phyloP scores from a whole-genome alignment of 2,888 invertebrate genomes.

The Agrilus biguttatus region DNA sequence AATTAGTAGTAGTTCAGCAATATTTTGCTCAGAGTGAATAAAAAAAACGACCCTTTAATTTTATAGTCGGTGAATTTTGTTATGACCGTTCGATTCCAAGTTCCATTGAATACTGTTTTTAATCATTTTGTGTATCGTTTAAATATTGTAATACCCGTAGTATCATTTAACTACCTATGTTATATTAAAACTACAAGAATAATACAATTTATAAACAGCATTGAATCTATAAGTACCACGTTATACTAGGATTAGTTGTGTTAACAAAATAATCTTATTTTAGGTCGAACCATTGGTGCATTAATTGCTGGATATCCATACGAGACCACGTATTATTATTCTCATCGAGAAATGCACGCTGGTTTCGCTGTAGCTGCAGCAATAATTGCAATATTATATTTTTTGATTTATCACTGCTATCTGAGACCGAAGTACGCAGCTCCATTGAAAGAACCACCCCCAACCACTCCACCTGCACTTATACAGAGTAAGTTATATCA shows the following conservation, averaged over 20 bases:
- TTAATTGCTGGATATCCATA: constrained; percentile 41
- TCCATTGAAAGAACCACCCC: constrained; percentile 38
- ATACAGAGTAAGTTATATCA: constrained; percentile 41
- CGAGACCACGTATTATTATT: constrained; percentile 18
- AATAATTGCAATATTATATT: constrained; percentile 50
- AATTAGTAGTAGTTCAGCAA: too few relatives aligned
- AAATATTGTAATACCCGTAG: too few relatives aligned
- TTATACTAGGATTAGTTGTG: not conserved
- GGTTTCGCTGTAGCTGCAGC: constrained; percentile 53
- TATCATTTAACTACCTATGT: too few relatives aligned
- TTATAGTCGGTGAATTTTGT: too few relatives aligned
- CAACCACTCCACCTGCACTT: constrained; percentile 47
- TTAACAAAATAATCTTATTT: constrained; percentile 7
- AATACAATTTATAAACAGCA: too few relatives aligned
- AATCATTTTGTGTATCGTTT: too few relatives aligned
- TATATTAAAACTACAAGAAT: too few relatives aligned
- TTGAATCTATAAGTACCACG: too few relatives aligned
- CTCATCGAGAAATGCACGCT: constrained; percentile 38
- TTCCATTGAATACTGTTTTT: too few relatives aligned
- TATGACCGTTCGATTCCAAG: too few relatives aligned
- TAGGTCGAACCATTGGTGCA: constrained; percentile 62
- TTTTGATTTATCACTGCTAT: constrained; percentile 57
- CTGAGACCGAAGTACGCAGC: constrained; percentile 61
- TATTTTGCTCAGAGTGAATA: too few relatives aligned
- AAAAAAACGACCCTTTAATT: too few relatives aligned